Evolutionary conservation across 2,888 invertebrate genomes (phyloP).

Genomic region (Malacosoma neustria): DNA sequence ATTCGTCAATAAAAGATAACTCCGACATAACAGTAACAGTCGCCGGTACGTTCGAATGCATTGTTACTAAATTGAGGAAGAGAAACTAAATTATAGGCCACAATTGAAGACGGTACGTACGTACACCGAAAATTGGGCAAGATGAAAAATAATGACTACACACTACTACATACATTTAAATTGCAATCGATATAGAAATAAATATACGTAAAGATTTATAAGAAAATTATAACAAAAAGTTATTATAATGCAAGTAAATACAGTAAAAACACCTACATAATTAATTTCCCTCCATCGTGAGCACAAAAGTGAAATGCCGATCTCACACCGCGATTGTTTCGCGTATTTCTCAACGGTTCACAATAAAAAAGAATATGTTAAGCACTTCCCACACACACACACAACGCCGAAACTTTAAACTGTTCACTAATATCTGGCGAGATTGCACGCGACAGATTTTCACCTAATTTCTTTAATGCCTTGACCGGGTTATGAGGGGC

Average conservation of each 20-base stretch:
- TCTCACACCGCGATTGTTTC: slow-evolving; percentile 52
- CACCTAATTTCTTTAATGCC: slow-evolving; percentile 28
- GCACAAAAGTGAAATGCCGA: slow-evolving; percentile 59
- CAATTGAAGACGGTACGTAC: background rate
- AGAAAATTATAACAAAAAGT: too few species aligned
- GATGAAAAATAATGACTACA: too few species aligned
- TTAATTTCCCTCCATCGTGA: slow-evolving; percentile 22
- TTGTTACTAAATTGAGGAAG: background rate
- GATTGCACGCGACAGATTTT: slow-evolving; percentile 25
- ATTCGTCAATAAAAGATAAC: background rate
- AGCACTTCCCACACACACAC: slow-evolving; percentile 44
- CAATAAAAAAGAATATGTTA: slow-evolving; percentile 38
- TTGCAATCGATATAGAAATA: too few species aligned
- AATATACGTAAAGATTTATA: too few species aligned
- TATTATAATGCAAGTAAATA: background rate
- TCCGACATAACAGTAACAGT: background rate
- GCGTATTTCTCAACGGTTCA: slow-evolving; percentile 31
- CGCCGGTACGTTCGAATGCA: background rate
- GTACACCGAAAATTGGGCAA: background rate
- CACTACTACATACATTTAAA: too few species aligned
- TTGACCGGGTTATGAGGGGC: slow-evolving; percentile 5
- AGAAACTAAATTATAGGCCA: background rate
- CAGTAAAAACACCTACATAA: slow-evolving; percentile 18
- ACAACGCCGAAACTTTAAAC: slow-evolving; percentile 18
- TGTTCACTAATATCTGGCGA: slow-evolving; percentile 34